Evolutionary conservation across 2,888 invertebrate species (phyloP).

Genomic region (Resseliella maxima): DNA sequence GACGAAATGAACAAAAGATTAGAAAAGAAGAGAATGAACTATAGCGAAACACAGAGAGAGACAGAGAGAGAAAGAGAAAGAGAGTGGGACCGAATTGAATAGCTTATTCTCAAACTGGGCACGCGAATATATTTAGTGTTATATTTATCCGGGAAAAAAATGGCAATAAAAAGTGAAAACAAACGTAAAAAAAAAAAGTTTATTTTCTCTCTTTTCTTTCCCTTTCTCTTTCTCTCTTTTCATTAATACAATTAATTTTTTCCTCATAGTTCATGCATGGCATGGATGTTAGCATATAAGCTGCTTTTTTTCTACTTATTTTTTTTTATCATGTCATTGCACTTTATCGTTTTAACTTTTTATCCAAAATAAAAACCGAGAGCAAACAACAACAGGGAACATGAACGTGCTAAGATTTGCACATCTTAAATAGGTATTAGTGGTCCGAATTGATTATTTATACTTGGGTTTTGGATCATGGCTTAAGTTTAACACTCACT

Average conservation of each 20-base stretch:
- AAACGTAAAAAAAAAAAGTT: conserved; percentile 2
- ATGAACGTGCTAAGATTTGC: neutral
- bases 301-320: neutral
- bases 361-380: no score
- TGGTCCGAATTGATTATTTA: conserved; percentile 49
- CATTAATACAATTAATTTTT: conserved; percentile 1
- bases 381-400: neutral
- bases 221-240: no score
- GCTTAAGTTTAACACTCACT: neutral
- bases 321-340: neutral
- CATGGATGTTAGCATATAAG: conserved; percentile 1
- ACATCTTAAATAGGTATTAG: conserved; percentile 13
- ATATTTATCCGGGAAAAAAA: neutral
- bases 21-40: no score
- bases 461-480: conserved; percentile 48
- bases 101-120: neutral
- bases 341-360: neutral
- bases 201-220: no score
- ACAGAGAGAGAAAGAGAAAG: no score
- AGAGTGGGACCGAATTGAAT: neutral
- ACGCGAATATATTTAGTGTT: neutral
- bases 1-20: neutral
- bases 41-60: neutral
- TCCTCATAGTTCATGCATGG: neutral
- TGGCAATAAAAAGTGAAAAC: neutral